A percentile compares a stretch with the other conserved stretches of the same genome.
Conservation (phyloP, 2,797 vertebrate species). For the Cyprinodon diabolis region DNA sequence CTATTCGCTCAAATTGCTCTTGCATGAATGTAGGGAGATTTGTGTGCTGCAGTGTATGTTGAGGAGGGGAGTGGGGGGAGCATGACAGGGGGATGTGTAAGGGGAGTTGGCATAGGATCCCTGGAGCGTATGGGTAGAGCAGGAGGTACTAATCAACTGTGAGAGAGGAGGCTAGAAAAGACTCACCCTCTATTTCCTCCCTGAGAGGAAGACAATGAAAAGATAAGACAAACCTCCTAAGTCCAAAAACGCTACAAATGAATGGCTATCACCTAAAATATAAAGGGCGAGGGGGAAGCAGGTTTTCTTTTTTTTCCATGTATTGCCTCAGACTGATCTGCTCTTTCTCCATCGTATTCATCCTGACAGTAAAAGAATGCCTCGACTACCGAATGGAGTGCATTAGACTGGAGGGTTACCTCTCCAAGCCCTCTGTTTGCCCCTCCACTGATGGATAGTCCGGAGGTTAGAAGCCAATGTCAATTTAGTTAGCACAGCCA, state of each 20-base stretch:
- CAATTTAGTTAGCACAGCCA: conserved; percentile 77
- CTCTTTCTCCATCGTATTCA: conserved; percentile 22
- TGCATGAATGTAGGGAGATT: conserved; percentile 62
- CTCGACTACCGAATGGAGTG: conserved; percentile 40
- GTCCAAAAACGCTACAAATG: conserved; percentile 69
- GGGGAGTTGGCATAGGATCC: conserved; percentile 70
- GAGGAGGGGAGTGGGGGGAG: conserved; percentile 30
- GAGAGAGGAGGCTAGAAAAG: conserved; percentile 66
- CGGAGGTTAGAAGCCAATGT: conserved; percentile 74
- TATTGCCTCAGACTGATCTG: conserved; percentile 30
- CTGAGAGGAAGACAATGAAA: conserved; percentile 61
- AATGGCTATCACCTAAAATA: conserved; percentile 72
- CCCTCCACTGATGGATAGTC: conserved; percentile 70
- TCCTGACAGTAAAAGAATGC: conserved; percentile 47
- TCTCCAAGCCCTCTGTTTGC: conserved; percentile 42
- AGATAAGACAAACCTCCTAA: conserved; percentile 74
- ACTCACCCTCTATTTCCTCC: conserved; percentile 66
- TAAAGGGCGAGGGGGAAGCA: conserved; percentile 13
- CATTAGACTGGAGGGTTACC: conserved; percentile 56
- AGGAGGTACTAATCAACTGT: conserved; percentile 79
- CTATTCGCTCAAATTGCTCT: conserved; percentile 69
- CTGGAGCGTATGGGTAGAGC: conserved; percentile 69
- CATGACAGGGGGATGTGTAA: conserved; percentile 71
- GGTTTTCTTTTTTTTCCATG: conserved; percentile 39
- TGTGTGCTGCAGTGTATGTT: conserved; percentile 28